A percentile compares a stretch with the other conserved stretches of the same genome.
Conservation (phyloP, 2,888 invertebrate genomes). For the Trachelus troglodyta region DNA sequence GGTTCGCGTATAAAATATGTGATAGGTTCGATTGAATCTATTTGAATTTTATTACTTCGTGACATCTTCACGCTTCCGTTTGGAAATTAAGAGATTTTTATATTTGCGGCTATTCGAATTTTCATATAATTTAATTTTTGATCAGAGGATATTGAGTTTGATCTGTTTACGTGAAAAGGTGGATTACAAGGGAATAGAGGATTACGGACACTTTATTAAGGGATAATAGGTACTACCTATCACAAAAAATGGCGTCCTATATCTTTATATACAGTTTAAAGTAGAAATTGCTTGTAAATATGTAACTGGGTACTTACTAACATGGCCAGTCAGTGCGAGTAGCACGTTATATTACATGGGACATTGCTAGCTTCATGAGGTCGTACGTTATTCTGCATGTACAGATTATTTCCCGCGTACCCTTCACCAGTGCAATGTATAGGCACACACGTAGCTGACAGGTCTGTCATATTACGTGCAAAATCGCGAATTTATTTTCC, state of each 20-base stretch:
- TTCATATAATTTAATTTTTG: no score
- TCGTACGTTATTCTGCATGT: slow-evolving; percentile 47
- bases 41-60: not conserved
- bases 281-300: not conserved
- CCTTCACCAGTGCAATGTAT: slow-evolving; percentile 17
- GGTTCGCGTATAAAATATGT: not conserved
- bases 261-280: not conserved
- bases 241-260: not conserved
- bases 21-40: not conserved
- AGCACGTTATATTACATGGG: slow-evolving; percentile 46
- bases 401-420: slow-evolving; percentile 17
- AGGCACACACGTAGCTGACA: slow-evolving; percentile 27
- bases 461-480: slow-evolving; percentile 44
- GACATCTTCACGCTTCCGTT: not conserved
- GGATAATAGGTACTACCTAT: not conserved
- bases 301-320: not conserved
- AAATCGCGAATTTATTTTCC: slow-evolving; percentile 49
- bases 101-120: not conserved
- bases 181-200: no score
- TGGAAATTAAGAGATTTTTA: not conserved
- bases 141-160: no score
- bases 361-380: slow-evolving; percentile 52
- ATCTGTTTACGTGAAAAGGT: not conserved
- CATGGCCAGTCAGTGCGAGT: not conserved
- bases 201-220: not conserved